phyloP scores from a whole-genome alignment of 2,113 vertebrate genomes.

The Trinectes maculatus region DNA sequence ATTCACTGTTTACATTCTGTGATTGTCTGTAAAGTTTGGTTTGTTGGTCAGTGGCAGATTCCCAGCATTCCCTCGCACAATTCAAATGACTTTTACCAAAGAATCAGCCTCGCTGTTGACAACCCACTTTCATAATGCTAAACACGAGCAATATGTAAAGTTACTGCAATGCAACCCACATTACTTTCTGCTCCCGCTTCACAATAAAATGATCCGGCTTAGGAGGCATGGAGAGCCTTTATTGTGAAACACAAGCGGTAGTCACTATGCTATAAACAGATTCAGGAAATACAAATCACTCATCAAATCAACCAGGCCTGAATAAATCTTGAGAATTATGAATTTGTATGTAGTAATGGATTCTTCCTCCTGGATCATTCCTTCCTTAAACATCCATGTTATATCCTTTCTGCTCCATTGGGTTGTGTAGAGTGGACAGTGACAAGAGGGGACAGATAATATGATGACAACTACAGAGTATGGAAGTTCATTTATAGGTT shows the following conservation, averaged over 20 bases:
- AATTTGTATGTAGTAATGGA: too few relatives aligned
- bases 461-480: not conserved
- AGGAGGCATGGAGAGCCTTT: not conserved
- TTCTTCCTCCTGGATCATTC: too few relatives aligned
- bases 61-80: not conserved
- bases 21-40: not conserved
- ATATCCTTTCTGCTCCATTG: conserved; percentile 29
- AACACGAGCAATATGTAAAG: not conserved
- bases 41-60: not conserved
- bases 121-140: not conserved
- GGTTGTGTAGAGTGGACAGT: conserved; percentile 19
- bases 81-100: not conserved
- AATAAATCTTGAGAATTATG: too few relatives aligned
- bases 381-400: conserved; percentile 39
- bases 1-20: not conserved
- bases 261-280: not conserved
- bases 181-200: not conserved
- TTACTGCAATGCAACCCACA: not conserved
- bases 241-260: conserved; percentile 10
- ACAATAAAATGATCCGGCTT: conserved; percentile 1
- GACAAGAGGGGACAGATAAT: conserved; percentile 14
- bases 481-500: conserved; percentile 3
- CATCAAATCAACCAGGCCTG: too few relatives aligned
- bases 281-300: too few relatives aligned
- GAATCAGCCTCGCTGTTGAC: conserved; percentile 15